phyloP scores from a whole-genome alignment of 2,888 invertebrate species.

The Aphelenchoides bicaudatus region DNA sequence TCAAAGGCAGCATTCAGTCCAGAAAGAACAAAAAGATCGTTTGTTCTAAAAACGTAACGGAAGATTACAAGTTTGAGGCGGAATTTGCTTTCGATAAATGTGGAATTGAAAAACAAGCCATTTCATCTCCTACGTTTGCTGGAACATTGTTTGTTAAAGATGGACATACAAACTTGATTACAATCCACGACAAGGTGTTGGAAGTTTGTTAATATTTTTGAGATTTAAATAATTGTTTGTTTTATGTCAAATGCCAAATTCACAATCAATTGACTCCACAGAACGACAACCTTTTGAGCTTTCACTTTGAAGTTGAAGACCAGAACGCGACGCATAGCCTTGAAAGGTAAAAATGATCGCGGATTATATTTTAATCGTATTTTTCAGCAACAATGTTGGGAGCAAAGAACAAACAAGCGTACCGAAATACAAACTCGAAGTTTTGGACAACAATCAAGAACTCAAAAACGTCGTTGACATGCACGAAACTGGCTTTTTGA shows the following conservation, averaged over 20 bases:
- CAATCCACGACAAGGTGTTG: constrained; percentile 49
- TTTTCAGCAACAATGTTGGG: constrained; percentile 13
- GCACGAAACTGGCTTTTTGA: constrained; percentile 29
- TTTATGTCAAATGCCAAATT: constrained; percentile 30
- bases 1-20: constrained; percentile 41
- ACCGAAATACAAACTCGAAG: constrained; percentile 32
- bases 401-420: constrained; percentile 20
- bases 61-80: constrained; percentile 36
- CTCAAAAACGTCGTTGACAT: constrained; percentile 30
- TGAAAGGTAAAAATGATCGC: no score
- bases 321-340: constrained; percentile 12
- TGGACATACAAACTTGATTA: constrained; percentile 49
- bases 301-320: constrained; percentile 25
- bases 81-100: constrained; percentile 46
- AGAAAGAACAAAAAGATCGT: constrained; percentile 37
- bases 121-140: constrained; percentile 21
- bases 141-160: constrained; percentile 45
- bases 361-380: constrained; percentile 15
- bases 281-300: constrained; percentile 18
- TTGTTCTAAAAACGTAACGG: constrained; percentile 35
- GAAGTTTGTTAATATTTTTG: constrained; percentile 31
- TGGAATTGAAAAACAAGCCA: constrained; percentile 36
- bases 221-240: constrained; percentile 16
- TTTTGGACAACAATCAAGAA: constrained; percentile 26
- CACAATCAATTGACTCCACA: constrained; percentile 23